Evolutionary conservation across 2,113 vertebrate species (phyloP), one percentile per base, ranked within the genome.

Genomic region (Theristicus caerulescens): DNA sequence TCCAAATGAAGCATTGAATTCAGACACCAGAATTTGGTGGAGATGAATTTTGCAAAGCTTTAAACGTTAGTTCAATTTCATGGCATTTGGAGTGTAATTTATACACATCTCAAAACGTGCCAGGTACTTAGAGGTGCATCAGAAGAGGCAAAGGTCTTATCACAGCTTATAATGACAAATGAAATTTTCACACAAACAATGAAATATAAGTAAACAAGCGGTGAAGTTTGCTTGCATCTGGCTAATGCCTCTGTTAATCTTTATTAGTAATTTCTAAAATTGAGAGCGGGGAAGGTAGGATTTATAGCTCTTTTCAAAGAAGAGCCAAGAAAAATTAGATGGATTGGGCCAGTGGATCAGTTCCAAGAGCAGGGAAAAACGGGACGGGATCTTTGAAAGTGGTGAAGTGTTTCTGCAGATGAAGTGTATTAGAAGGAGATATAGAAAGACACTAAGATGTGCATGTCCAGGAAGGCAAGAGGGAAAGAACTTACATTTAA

Each of bases 1-100:
- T 95, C 82, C 90, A 93, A 74, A 79, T 80, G 86, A 86, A 90
- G 58, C 92, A 88, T 27, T 91, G 94, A 93, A 95, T 96, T 93
- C 86, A 93, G 94, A 89, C 52, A 88, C 61, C 58, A 93, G 86
- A 86, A 74, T 93, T 85, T 52, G 73, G 71, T 86, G 79, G 83
- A 94, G 62, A 64, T 90, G 66, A 90, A 88, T 95, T 95, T 93
- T 95, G 54, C 79, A 92, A 92, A 86, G 83, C 94, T 95, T 88
- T 93, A 93, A 93, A 67, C 3, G 4, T 90, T 87, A 78, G 74
- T 93, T 92, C 70, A 89, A 18, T 95, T 96, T 96, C 44, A 18
- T 88, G 88, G 86, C 70, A 74, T 87, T 92, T 95, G 91, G 24
- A 76, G 44, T 62, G 52, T 67, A 49, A 81, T 91, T 95, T 88